Evolutionary conservation across 2,797 vertebrate species (phyloP).

Genomic region (Mormyrus hasselquistii): DNA sequence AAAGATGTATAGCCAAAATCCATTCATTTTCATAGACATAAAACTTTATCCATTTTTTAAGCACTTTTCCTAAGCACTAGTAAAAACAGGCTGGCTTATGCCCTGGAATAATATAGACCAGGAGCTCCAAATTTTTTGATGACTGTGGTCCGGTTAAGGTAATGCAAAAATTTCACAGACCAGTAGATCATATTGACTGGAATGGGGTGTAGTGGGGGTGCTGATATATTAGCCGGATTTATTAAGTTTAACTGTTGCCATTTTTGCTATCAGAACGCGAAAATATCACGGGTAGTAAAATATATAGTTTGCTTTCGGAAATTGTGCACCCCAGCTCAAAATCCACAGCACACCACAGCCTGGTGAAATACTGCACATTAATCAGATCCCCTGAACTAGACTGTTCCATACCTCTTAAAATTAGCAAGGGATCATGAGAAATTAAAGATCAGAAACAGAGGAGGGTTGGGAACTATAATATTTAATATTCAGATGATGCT

Average conservation of each 20-base stretch:
- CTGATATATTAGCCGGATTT: neutral
- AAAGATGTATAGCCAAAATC: neutral
- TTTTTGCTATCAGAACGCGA: neutral
- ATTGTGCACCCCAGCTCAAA: neutral
- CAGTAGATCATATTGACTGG: neutral
- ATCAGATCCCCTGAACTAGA: neutral
- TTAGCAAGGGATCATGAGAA: neutral
- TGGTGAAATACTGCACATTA: neutral
- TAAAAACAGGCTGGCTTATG: neutral
- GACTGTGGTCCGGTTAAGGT: neutral
- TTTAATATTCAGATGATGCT: neutral
- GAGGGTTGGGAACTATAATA: neutral
- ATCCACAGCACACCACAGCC: neutral
- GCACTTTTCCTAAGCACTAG: neutral
- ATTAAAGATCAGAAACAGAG: neutral
- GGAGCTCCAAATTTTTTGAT: neutral
- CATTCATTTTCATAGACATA: neutral
- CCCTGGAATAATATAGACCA: neutral
- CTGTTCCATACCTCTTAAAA: neutral
- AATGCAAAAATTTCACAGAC: neutral
- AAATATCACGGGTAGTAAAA: neutral
- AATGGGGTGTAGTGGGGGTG: neutral
- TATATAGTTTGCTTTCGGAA: neutral
- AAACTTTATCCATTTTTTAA: neutral
- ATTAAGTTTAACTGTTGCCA: neutral